These are phyloP conservation scores for Tethea ocularis DNA, from an alignment of 2,888 invertebrate genomes.

Conservation along the genomic window DNA sequence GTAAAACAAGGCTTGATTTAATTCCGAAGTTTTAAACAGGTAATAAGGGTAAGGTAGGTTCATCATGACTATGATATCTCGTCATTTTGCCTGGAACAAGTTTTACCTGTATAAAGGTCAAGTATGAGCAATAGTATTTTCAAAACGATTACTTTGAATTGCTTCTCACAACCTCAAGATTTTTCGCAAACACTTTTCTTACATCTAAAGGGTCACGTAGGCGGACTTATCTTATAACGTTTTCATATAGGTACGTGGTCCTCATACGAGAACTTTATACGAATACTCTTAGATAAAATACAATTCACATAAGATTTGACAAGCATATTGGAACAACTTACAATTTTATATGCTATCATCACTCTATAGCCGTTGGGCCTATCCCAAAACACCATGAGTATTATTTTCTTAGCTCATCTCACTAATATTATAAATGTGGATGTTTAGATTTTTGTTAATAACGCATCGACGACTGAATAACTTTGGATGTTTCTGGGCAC, in stretches of 20 bases:
- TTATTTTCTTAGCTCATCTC: too few relatives aligned
- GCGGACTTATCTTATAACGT: not conserved
- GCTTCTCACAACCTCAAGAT: not conserved
- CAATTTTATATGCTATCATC: not conserved
- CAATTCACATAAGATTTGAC: not conserved
- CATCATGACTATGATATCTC: not conserved
- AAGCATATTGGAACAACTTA: not conserved
- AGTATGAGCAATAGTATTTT: constrained; percentile 3
- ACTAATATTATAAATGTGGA: too few relatives aligned
- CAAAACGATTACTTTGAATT: not conserved
- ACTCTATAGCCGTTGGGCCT: too few relatives aligned
- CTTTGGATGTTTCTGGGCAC: too few relatives aligned
- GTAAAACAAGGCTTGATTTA: not conserved
- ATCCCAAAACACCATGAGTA: too few relatives aligned
- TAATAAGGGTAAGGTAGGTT: not conserved
- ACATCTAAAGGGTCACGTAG: not conserved
- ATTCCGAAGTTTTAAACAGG: not conserved
- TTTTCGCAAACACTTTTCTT: not conserved
- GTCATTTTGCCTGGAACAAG: not conserved
- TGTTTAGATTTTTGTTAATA: too few relatives aligned
- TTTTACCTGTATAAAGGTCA: constrained; percentile 3
- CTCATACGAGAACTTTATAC: not conserved
- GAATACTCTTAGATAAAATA: not conserved
- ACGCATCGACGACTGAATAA: too few relatives aligned
- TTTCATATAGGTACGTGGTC: not conserved